Percentiles rank a stretch among this genome's conserved stretches.
phyloP scores from a whole-genome alignment of 2,888 invertebrate genomes.

The Brenthis hecate region DNA sequence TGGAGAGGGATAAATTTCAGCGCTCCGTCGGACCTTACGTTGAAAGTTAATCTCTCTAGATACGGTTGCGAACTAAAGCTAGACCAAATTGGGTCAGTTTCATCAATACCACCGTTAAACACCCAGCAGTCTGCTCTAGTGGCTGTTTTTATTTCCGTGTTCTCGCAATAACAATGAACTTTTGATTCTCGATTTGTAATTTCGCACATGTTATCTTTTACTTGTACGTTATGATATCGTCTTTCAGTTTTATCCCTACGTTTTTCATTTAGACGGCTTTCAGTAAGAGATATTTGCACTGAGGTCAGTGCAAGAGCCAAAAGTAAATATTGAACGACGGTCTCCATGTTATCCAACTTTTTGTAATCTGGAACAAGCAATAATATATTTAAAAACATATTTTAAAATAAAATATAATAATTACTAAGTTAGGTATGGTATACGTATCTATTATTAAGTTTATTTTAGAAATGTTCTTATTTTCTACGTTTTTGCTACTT shows the following conservation, averaged over 20 bases:
- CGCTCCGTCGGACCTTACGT: conserved; percentile 86
- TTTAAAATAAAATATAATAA: background rate
- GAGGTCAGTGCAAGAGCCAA: conserved; percentile 77
- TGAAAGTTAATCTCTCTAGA: conserved; percentile 86
- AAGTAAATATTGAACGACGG: conserved; percentile 77
- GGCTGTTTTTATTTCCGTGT: conserved; percentile 79
- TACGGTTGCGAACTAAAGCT: conserved; percentile 87
- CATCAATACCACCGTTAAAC: conserved; percentile 85
- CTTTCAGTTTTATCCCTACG: conserved; percentile 78
- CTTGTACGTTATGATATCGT: conserved; percentile 64
- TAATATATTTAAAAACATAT: conserved; percentile 36
- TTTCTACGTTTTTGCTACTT: too few relatives aligned
- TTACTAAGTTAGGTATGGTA: too few relatives aligned
- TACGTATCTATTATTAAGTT: too few relatives aligned
- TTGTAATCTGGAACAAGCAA: conserved; percentile 70
- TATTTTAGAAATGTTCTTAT: too few relatives aligned
- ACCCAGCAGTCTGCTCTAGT: conserved; percentile 90
- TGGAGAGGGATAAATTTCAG: conserved; percentile 87
- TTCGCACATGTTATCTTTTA: conserved; percentile 82
- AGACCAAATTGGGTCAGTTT: conserved; percentile 87
- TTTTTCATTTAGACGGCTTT: conserved; percentile 80
- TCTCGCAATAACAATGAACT: conserved; percentile 87
- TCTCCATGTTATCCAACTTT: conserved; percentile 67
- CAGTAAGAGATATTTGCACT: conserved; percentile 79
- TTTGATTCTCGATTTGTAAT: conserved; percentile 80